Evolutionary conservation across 2,797 vertebrate species (phyloP), one percentile per base, ranked within the genome.

Genomic region (Argyrosomus regius): DNA sequence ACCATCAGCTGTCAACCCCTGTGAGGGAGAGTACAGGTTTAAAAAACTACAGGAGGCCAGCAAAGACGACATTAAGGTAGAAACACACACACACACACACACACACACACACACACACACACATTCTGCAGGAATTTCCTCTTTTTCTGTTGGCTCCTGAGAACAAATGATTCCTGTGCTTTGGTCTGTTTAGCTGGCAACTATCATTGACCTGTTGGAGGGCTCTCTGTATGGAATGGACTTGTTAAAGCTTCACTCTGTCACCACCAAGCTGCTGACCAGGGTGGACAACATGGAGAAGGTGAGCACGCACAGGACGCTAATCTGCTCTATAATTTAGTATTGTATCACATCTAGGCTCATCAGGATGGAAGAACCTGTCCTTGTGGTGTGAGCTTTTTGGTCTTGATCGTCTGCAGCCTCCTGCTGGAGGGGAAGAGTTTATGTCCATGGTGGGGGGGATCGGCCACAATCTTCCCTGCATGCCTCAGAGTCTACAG

Each of bases 151-250:
- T 73, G 28, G 50, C 45, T 62, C 13, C 3, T n/a, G 16, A 57
- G 56, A 46, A 31, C 20, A 67, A 49, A 43, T 26, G 1, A 17
- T 48, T 3, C 24, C 24, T 12, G 43, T 75, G 56, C 5, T 22
- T 56, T 12, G 61, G 11, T 69, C 18, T 49, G 31, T 74, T 39
- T 31, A 99, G 98, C 92, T 99, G 18, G 96, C 98, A 12, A 95
- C 96, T 4, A 95, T 98, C 35, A 92, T 97, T 0, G 97, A 99
- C 84, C 87, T 99, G 92, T 87, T 99, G 80, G 97, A 99, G 91
- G 96, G 95, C 8, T 96, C 98, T 45, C 94, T 98, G 70, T 98
- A 97, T 49, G 97, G 98, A 49, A 88, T 99, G 87, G 98, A 99
- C 89, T 92, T 99, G 67, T 92, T 99, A 59, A 99, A 99, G 86